Evolutionary conservation across 2,113 vertebrate genomes (phyloP).

Genomic region (Apus apus): DNA sequence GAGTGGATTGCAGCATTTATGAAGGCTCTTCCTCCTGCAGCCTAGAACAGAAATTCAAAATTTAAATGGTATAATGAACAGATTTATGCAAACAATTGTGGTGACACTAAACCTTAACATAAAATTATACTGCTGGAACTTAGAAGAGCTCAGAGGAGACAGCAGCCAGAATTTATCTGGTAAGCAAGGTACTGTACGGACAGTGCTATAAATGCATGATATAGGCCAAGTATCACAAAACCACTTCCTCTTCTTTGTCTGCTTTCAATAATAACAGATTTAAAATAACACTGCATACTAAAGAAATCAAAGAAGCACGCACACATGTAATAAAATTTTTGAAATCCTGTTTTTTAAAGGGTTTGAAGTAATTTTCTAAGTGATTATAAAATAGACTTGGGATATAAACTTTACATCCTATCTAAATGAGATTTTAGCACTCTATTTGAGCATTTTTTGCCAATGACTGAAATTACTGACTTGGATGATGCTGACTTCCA

Average conservation of each 20-base stretch:
- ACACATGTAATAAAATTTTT: background rate
- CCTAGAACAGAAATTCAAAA: slow-evolving; percentile 46
- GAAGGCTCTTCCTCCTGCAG: background rate
- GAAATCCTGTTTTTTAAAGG: background rate
- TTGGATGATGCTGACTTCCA: background rate
- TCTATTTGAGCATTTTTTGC: background rate
- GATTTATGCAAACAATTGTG: slow-evolving; percentile 65
- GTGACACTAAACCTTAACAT: slow-evolving; percentile 65
- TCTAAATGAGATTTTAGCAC: background rate
- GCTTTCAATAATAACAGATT: slow-evolving; percentile 5
- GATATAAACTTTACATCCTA: background rate
- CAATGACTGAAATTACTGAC: background rate
- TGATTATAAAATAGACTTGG: background rate
- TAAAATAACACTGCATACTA: background rate
- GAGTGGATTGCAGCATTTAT: background rate
- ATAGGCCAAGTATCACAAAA: background rate
- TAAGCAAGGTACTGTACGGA: slow-evolving; percentile 37
- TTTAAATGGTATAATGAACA: slow-evolving; percentile 65
- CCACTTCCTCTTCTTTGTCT: background rate
- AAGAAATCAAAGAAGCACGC: background rate
- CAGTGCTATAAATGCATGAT: background rate
- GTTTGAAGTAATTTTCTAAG: background rate
- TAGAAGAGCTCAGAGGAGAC: slow-evolving; percentile 54
- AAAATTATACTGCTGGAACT: slow-evolving; percentile 63
- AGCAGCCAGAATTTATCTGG: slow-evolving; percentile 50